These are phyloP conservation scores for Hapalemur alaotrensis DNA, from an alignment of 2,797 vertebrate species.

Conservation along the genomic window DNA sequence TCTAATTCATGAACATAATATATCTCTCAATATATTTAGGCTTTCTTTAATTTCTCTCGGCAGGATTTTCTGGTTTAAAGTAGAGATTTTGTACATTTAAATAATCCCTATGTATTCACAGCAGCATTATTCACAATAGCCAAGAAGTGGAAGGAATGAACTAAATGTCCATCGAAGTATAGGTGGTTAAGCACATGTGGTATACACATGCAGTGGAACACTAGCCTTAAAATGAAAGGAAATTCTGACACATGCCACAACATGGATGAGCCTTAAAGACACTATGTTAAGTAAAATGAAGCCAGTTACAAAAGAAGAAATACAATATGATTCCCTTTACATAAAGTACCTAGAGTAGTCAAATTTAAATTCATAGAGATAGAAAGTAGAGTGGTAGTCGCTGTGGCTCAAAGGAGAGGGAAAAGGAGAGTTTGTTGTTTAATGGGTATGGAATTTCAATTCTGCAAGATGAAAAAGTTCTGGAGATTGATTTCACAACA, in stretches of 20 bases:
- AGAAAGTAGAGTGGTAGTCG: neutral
- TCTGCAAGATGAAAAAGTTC: neutral
- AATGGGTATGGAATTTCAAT: neutral
- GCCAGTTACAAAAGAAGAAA: neutral
- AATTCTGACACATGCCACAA: neutral
- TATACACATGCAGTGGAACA: neutral
- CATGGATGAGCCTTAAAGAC: neutral
- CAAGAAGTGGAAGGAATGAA: neutral
- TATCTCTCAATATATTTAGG: neutral
- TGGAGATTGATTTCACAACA: neutral
- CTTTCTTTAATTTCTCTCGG: neutral
- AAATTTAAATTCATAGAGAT: neutral
- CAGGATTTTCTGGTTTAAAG: neutral
- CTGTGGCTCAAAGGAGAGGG: neutral
- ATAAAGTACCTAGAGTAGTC: neutral
- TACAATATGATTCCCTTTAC: neutral
- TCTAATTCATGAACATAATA: neutral
- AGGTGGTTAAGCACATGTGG: neutral
- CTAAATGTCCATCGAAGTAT: neutral
- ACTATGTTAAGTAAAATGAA: neutral
- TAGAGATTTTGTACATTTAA: neutral
- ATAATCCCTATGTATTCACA: neutral
- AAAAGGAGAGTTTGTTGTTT: neutral
- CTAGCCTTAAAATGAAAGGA: neutral
- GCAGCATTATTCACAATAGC: neutral